Conservation (phyloP, 2,888 invertebrate species). For the Hanleya hanleyi region DNA sequence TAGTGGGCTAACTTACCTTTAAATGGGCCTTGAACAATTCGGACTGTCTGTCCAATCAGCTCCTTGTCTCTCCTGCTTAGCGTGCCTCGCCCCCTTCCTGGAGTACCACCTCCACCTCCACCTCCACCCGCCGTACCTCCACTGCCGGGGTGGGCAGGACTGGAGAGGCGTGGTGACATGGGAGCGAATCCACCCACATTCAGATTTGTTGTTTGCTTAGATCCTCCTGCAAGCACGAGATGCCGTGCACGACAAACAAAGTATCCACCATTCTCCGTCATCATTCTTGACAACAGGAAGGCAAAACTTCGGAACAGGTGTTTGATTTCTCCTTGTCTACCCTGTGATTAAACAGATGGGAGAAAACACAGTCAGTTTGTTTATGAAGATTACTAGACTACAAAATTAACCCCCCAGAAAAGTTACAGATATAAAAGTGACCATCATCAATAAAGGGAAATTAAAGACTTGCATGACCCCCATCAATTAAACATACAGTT, state of each 20-base stretch:
- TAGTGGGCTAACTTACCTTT: conserved; percentile 84
- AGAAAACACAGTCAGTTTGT: no score
- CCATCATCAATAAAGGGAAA: no score
- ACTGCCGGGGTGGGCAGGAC: conserved; percentile 87
- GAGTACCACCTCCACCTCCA: conserved; percentile 77
- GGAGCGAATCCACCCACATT: conserved; percentile 73
- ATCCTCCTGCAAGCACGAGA: conserved; percentile 88
- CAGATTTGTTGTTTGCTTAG: conserved; percentile 46
- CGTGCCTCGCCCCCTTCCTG: conserved; percentile 72
- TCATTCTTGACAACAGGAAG: conserved; percentile 94
- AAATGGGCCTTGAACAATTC: conserved; percentile 97
- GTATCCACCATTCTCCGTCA: conserved; percentile 98
- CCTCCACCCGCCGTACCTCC: conserved; percentile 57
- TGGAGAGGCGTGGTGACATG: conserved; percentile 94
- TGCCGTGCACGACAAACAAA: conserved; percentile 98
- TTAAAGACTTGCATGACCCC: no score
- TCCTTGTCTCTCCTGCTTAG: conserved; percentile 83
- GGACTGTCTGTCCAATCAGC: conserved; percentile 96
- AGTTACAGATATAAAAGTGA: no score
- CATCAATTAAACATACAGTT: no score
- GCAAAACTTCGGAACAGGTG: conserved; percentile 97
- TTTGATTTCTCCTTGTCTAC: conserved; percentile 92
- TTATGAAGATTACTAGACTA: no score
- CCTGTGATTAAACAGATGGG: conserved; percentile 64
- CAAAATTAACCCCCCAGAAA: no score